A percentile compares a stretch with the other conserved stretches of the same genome.
phyloP scores from a whole-genome alignment of 37 sponge, comb jelly and placozoan genomes.

The Geodia barretti region DNA sequence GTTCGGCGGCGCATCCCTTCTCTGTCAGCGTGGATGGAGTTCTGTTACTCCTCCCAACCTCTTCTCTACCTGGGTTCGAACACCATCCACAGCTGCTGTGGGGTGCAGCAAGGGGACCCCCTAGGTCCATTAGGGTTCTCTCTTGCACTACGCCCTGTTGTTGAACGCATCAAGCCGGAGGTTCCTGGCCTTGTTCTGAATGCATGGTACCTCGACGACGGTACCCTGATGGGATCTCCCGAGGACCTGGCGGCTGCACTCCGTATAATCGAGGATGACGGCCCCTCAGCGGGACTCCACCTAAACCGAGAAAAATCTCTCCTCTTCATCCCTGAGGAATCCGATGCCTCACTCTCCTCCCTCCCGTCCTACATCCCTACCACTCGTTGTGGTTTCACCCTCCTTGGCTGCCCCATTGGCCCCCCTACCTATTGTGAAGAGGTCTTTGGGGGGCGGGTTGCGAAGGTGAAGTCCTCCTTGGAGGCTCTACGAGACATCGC shows the following conservation, averaged over 20 bases:
- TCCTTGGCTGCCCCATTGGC: too few relatives aligned
- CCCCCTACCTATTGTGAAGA: neutral
- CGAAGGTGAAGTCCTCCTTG: neutral
- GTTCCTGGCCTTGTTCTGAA: constrained; percentile 19
- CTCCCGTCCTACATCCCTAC: neutral
- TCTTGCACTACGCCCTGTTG: constrained; percentile 3
- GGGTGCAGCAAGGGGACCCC: constrained; percentile 31
- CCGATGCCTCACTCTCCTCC: neutral
- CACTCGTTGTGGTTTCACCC: too few relatives aligned
- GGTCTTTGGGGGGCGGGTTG: neutral
- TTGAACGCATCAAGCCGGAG: constrained; percentile 19
- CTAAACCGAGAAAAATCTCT: constrained; percentile 29
- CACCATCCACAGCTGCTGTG: constrained; percentile 20
- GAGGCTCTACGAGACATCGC: too few relatives aligned
- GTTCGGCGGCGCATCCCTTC: constrained; percentile 9
- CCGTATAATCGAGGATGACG: constrained; percentile 3
- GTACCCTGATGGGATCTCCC: constrained; percentile 18
- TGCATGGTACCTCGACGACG: constrained; percentile 32
- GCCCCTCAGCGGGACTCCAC: neutral
- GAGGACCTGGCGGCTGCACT: constrained; percentile 9
- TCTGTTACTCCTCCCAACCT: constrained; percentile 6
- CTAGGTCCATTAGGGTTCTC: constrained; percentile 2
- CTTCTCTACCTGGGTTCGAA: neutral
- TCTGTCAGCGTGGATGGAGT: constrained; percentile 9
- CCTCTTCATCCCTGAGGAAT: constrained; percentile 6